Evolutionary conservation across 2,113 vertebrate genomes (phyloP).

Genomic region (Phalacrocorax pelagicus): DNA sequence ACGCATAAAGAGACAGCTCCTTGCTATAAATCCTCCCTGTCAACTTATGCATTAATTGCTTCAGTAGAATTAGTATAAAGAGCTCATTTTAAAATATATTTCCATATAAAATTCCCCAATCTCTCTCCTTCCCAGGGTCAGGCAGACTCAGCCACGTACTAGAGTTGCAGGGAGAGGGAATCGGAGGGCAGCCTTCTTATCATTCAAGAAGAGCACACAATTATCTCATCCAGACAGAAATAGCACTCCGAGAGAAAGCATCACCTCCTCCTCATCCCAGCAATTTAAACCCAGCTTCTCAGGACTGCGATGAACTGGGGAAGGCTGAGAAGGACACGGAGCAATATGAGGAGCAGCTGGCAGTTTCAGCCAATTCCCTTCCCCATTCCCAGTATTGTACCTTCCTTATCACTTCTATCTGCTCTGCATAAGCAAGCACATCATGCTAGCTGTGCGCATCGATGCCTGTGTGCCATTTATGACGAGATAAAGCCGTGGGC

Average conservation of each 20-base stretch:
- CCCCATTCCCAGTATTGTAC: background rate
- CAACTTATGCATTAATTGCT: background rate
- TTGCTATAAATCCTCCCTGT: background rate
- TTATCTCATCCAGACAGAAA: background rate
- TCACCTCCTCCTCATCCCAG: background rate
- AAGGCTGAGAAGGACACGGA: background rate
- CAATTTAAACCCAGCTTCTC: background rate
- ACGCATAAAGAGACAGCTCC: background rate
- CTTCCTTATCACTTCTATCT: background rate
- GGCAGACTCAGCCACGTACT: background rate
- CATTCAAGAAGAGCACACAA: background rate
- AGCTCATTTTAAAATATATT: background rate
- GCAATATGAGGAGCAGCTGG: background rate
- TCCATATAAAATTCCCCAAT: background rate
- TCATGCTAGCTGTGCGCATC: rapidly evolving
- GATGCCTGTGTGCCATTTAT: rapidly evolving
- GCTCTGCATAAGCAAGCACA: background rate
- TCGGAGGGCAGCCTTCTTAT: background rate
- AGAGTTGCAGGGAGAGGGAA: background rate
- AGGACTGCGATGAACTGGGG: background rate
- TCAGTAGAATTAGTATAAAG: background rate
- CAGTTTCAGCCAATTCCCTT: background rate
- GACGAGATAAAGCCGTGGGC: background rate
- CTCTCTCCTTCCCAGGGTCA: background rate
- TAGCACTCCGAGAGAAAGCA: background rate